Conservation (phyloP, 2,797 vertebrate genomes). For the Liparis tanakae region DNA sequence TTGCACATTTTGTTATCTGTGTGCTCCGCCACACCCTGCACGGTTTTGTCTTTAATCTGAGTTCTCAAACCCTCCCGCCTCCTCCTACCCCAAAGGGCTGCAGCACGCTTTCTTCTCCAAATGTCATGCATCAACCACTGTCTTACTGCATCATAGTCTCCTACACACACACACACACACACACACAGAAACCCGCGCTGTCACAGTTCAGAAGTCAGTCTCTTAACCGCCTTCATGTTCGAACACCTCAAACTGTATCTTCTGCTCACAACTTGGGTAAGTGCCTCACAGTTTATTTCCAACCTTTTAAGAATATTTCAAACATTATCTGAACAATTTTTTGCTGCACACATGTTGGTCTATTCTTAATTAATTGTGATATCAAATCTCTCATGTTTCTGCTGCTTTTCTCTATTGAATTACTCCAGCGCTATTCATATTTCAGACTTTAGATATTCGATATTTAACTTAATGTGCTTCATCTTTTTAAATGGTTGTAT, state of each 20-base stretch:
- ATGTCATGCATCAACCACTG: slow-evolving; percentile 33
- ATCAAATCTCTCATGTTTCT: not conserved
- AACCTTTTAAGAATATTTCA: not conserved
- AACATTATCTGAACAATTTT: not conserved
- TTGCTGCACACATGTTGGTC: not conserved
- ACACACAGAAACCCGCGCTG: not conserved
- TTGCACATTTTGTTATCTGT: not conserved
- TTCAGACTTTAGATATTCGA: not conserved
- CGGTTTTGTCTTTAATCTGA: slow-evolving; percentile 39
- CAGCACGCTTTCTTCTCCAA: not conserved
- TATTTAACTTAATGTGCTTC: not conserved
- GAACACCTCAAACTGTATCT: slow-evolving; percentile 3
- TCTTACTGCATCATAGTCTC: slow-evolving; percentile 1
- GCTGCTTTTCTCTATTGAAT: not conserved
- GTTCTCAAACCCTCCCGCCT: slow-evolving; percentile 5
- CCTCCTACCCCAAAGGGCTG: slow-evolving; percentile 29
- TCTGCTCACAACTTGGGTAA: slow-evolving; percentile 39
- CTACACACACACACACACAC: not conserved
- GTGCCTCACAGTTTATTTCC: slow-evolving; percentile 5
- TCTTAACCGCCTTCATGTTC: not conserved
- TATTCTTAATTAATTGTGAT: not conserved
- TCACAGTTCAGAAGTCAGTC: not conserved
- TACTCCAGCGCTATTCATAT: not conserved
- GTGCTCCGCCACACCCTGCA: slow-evolving; percentile 31
- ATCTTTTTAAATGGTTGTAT: not conserved